Conservation (phyloP, 53 echinoderm and acorn worm species). For the Henricia sp. region DNA sequence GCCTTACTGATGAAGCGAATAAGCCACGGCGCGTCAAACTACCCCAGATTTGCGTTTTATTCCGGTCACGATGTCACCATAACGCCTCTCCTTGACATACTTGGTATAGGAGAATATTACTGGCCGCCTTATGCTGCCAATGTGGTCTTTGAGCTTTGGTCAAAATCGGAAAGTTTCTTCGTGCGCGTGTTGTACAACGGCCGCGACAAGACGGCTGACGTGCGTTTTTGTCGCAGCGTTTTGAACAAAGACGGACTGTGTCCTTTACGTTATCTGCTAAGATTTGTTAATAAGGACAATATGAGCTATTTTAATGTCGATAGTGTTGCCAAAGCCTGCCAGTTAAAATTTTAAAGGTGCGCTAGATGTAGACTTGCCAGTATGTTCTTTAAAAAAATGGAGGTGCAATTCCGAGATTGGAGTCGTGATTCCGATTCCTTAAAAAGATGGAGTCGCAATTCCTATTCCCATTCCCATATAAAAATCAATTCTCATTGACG, state of each 20-base stretch:
- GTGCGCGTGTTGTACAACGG: slow-evolving; percentile 86
- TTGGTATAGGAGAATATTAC: slow-evolving; percentile 74
- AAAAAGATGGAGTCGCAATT: too few species aligned
- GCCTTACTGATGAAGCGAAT: slow-evolving; percentile 64
- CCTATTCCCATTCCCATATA: too few species aligned
- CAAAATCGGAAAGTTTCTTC: slow-evolving; percentile 41
- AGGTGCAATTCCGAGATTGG: too few species aligned
- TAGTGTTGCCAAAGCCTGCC: slow-evolving; percentile 81
- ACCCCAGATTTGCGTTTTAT: slow-evolving; percentile 70
- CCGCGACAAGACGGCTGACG: slow-evolving; percentile 68
- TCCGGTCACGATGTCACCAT: slow-evolving; percentile 94
- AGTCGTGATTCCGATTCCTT: too few species aligned
- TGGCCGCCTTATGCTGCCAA: slow-evolving; percentile 87
- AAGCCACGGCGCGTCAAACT: slow-evolving; percentile 37
- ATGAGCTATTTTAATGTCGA: slow-evolving; percentile 71
- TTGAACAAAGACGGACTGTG: slow-evolving; percentile 78
- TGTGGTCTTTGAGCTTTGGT: slow-evolving; percentile 88
- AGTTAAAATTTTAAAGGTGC: slow-evolving; percentile 26
- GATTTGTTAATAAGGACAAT: slow-evolving; percentile 79
- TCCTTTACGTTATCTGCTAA: slow-evolving; percentile 58
- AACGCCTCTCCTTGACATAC: slow-evolving; percentile 69
- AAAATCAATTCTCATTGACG: too few species aligned
- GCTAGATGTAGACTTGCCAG: too few species aligned
- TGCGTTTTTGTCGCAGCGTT: slow-evolving; percentile 70
- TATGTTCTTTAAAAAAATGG: too few species aligned